Evolutionary conservation across 2,113 vertebrate species (phyloP), one percentile per base, ranked within the genome.

Genomic region (Clarias magur): DNA sequence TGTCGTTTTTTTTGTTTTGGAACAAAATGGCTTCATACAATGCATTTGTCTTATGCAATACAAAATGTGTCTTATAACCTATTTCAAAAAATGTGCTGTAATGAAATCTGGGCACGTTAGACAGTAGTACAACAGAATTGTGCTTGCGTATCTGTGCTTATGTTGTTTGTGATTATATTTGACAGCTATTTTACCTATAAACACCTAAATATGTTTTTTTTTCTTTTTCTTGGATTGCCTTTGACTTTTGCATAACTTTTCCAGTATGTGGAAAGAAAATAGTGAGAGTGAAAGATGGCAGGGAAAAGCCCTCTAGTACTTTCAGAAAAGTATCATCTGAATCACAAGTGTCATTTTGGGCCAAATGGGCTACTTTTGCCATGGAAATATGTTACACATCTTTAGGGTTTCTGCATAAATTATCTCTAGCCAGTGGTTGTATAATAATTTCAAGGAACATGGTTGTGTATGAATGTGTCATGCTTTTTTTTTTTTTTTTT

Each of bases 261-360:
- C 34, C 21, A 82, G 19, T 13, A 68, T 73, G 75, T 85, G 65
- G 87, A 80, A 73, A 54, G 76, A 54, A 17, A 34, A 54, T 65
- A 75, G 76, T 85, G 42, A 83, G 81, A 81, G 3, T 81, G 70
- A 85, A 79, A 88, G 83, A 85, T 68, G 82, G 76, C 65, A 80
- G 83, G 87, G 87, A 81, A 88, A 88, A 89, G 85, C 76, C 85
- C 82, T 87, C 25, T 60, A 53, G 7, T 88, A 53, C 19, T 30
- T 88, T 73, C 68, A 83, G 73, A 84, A 48, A 4, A 54, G 60
- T 63, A n/a, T 54, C 19, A 82, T 82, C 57, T 85, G 63, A 85
- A 80, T 85, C 80, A 65, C 83, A 87, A 70, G 30, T 88, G 87
- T 62, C 57, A 87, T 78, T 79, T 57, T 53, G 38, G 48, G 19